Percentiles rank a stretch among this genome's conserved stretches.
Evolutionary conservation across 2,113 vertebrate species (phyloP).

Genomic region (Ellobius talpinus): DNA sequence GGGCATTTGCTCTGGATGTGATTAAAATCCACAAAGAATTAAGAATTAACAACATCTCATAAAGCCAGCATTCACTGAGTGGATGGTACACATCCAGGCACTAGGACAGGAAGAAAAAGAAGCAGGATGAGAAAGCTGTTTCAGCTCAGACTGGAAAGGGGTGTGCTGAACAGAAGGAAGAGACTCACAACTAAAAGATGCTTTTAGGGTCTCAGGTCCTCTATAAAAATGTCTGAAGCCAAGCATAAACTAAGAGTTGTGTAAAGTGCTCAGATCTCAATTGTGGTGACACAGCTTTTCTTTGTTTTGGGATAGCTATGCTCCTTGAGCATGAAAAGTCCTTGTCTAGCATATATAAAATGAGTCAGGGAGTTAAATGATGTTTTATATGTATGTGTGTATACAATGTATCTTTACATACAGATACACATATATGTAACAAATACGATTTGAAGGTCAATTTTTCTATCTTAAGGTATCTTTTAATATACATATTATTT

Average conservation of each 20-base stretch:
- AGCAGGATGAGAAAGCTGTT: slow-evolving; percentile 19
- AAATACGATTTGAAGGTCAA: neutral
- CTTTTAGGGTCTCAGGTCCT: neutral
- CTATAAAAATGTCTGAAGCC: neutral
- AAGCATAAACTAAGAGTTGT: neutral
- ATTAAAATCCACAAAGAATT: slow-evolving; percentile 64
- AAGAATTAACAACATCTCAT: neutral
- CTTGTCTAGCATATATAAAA: neutral
- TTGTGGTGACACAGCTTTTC: neutral
- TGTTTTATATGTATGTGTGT: neutral
- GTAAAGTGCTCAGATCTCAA: neutral
- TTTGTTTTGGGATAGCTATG: neutral
- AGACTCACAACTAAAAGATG: neutral
- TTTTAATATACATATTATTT: neutral
- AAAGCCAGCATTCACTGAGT: slow-evolving; percentile 15
- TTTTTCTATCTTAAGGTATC: neutral
- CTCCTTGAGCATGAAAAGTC: neutral
- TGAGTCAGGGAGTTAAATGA: neutral
- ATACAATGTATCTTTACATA: neutral
- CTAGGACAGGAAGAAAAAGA: neutral
- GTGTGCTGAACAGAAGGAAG: neutral
- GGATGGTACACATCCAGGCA: neutral
- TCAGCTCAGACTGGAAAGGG: neutral
- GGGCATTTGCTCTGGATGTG: slow-evolving; percentile 51
- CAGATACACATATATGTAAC: neutral